Evolutionary conservation across 1,140 invertebrate genomes (phyloP).

Genomic region (Drosophila sechellia): DNA sequence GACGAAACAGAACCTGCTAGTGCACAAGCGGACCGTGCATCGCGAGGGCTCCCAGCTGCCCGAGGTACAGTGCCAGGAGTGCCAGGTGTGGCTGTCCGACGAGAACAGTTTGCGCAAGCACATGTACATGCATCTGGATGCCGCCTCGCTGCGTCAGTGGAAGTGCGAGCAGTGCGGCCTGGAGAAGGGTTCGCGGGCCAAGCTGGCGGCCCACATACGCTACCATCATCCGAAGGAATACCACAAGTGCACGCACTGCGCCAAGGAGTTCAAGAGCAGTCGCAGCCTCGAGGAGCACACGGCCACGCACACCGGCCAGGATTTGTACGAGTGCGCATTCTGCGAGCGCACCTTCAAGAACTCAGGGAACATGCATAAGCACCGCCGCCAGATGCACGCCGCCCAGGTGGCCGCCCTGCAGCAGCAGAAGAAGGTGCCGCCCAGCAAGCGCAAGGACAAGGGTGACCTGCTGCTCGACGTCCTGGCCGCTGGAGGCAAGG

Average conservation of each 20-base stretch:
- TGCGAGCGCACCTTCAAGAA: slow-evolving; percentile 67
- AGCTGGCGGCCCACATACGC: slow-evolving; percentile 47
- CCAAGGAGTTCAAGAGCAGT: slow-evolving; percentile 58
- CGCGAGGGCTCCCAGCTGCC: slow-evolving; percentile 53
- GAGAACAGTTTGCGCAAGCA: slow-evolving; percentile 58
- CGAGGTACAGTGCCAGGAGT: slow-evolving; percentile 50
- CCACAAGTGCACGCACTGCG: slow-evolving; percentile 57
- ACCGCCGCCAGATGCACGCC: slow-evolving; percentile 62
- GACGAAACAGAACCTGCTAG: slow-evolving; percentile 54
- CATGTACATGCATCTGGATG: slow-evolving; percentile 54
- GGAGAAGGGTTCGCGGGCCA: slow-evolving; percentile 32
- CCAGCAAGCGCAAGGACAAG: slow-evolving; percentile 46
- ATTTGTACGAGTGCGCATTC: slow-evolving; percentile 67
- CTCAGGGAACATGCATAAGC: slow-evolving; percentile 67
- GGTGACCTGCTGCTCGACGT: slow-evolving; percentile 26
- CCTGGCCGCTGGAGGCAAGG: slow-evolving; percentile 11
- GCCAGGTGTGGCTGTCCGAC: slow-evolving; percentile 47
- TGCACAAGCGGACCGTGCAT: slow-evolving; percentile 55
- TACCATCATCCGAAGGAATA: slow-evolving; percentile 59
- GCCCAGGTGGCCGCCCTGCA: slow-evolving; percentile 53
- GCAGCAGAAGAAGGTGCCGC: slow-evolving; percentile 42
- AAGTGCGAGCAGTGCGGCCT: slow-evolving; percentile 56
- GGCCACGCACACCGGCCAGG: slow-evolving; percentile 62
- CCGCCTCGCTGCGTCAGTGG: slow-evolving; percentile 42
- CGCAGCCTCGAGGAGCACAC: slow-evolving; percentile 63